These are phyloP conservation scores for Melospiza georgiana DNA, from an alignment of 2,113 vertebrate species.

Conservation along the genomic window DNA sequence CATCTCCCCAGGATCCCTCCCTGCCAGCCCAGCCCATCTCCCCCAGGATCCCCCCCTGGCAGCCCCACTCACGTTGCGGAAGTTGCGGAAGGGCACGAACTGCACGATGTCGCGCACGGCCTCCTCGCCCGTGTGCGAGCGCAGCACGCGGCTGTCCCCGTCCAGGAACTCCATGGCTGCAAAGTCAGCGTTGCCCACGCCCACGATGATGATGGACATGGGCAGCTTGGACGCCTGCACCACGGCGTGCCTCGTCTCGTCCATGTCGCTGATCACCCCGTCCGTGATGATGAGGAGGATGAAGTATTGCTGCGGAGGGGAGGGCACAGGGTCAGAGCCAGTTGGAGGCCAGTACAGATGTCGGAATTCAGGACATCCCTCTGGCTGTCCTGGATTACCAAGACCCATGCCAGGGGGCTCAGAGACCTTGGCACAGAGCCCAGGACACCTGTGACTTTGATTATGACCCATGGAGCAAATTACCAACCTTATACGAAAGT, in stretches of 20 bases:
- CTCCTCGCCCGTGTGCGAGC: conserved; percentile 91
- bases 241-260: conserved; percentile 91
- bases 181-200: conserved; percentile 95
- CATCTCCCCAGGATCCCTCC: no score
- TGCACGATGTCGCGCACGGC: conserved; percentile 93
- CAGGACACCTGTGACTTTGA: no score
- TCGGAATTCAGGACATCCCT: no score
- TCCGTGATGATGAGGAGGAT: conserved; percentile 98
- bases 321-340: background rate
- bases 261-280: conserved; percentile 98
- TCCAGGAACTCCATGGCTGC: conserved; percentile 98
- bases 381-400: no score
- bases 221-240: conserved; percentile 95
- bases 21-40: no score
- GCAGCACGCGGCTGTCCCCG: conserved; percentile 87
- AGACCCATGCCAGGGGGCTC: no score
- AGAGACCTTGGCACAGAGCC: no score
- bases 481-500: no score
- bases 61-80: conserved; percentile 87
- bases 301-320: conserved; percentile 90
- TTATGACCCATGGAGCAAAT: no score
- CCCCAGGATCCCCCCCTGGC: no score
- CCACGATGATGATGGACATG: conserved; percentile 99
- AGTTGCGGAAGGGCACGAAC: conserved; percentile 97
- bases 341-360: accelerated